phyloP scores from a whole-genome alignment of 2,797 vertebrate species.

The Ctenosaura bakeri region DNA sequence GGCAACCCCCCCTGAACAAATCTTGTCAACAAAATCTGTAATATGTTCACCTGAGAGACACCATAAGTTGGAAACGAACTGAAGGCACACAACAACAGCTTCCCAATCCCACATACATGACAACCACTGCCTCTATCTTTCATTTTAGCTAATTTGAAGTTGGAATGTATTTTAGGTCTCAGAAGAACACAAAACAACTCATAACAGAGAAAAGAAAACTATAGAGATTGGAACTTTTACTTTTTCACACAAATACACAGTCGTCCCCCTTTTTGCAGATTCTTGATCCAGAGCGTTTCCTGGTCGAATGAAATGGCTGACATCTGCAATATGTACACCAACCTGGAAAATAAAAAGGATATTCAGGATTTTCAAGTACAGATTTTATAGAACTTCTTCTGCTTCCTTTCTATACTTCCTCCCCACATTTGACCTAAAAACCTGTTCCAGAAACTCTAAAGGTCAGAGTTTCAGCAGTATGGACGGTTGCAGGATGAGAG shows the following conservation, averaged over 20 bases:
- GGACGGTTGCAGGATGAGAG: neutral
- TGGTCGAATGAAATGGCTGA: conserved; percentile 97
- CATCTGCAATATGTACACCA: conserved; percentile 97
- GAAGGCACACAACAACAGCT: too few relatives aligned
- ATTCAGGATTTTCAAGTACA: neutral
- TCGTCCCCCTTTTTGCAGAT: conserved; percentile 94
- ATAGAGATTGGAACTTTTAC: conserved; percentile 74
- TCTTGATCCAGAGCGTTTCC: conserved; percentile 96
- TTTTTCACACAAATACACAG: conserved; percentile 97
- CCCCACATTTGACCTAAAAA: too few relatives aligned
- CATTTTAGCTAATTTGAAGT: neutral
- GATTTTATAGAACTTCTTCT: neutral
- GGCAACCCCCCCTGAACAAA: too few relatives aligned
- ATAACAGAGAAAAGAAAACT: neutral
- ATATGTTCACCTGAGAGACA: too few relatives aligned
- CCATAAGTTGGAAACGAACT: too few relatives aligned
- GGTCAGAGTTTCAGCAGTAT: too few relatives aligned
- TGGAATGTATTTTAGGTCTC: neutral
- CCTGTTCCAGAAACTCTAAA: too few relatives aligned
- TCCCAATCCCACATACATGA: neutral
- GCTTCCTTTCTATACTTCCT: too few relatives aligned
- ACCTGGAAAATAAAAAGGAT: conserved; percentile 80
- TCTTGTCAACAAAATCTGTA: too few relatives aligned
- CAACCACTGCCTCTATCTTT: neutral
- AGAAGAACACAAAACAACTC: neutral